Evolutionary conservation across 1,140 invertebrate genomes (phyloP), one percentile per base, ranked within the genome.

Genomic region (Cardiocondyla obscurior): DNA sequence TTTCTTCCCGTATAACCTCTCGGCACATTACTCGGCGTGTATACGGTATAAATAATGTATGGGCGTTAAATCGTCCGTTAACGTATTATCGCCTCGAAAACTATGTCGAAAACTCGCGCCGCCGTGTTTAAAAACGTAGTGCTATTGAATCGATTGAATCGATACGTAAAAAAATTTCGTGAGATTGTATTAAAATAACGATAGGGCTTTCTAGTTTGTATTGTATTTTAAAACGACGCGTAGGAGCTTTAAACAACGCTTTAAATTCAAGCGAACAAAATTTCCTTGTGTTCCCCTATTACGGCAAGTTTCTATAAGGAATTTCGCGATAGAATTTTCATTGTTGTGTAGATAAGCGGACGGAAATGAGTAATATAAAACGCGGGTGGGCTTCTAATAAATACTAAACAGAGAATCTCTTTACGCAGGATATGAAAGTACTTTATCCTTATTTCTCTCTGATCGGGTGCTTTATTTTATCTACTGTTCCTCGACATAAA

Each of bases 61-160:
- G 76, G 57, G 39, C 79, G 83, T 81, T 85, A 88, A 88, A 88
- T 88, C 83, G 86, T 82, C 77, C 51, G 87, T 88, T 88, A 88
- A 87, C 72, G 72, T 87, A 87, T 88, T 88, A 87, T 88, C 87
- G 83, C 16, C 28, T 65, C n/a, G n/a, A 57, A 64, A 82, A 81
- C 46, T 77, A 85, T 76, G 25, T 44, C 69, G n/a, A 85, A 55
- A 49, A 46, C 74, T 72, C 55, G 53, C 53, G 49, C 22, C 65
- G 44, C n/a, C 12, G 46, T 39, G 33, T 25, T 6, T 30, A 22
- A 82, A 70, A 39, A 70, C 74, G 46, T 19, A 53, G 73, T 25
- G 67, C 30, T 1, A 84, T 84, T 62, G 53, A 84, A 65, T 82
- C 79, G 64, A 76, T n/a, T 7, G 10, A 70, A 84, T 72, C 33